Base-by-base conservation (phyloP, 2,113 vertebrate genomes). In the Malurus melanocephalus region DNA sequence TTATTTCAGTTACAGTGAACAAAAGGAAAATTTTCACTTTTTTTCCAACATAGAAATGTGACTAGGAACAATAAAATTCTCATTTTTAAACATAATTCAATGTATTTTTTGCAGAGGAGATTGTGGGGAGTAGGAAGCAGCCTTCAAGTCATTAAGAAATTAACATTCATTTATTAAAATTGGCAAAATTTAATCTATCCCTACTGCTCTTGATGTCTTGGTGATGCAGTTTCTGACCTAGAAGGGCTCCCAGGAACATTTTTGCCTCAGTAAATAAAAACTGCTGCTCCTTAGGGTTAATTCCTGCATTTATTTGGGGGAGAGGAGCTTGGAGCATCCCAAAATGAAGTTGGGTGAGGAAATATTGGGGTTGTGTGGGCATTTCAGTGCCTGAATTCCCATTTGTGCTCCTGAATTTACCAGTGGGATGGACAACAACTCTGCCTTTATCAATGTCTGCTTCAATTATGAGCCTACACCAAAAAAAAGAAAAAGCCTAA, bases 31-130 rank as follows among this genome's bases (percentile, higher is more conserved):
- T 51, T 64, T 27, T 16, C 40, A n/a, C 32, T 20, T 48, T 38
- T 38, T 40, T 56, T 46, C 16, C n/a, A 51, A 1, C 1, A 0
- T 0, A 43, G 27, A 60, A 81, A 60, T 3, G 0, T 9, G 6
- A 21, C 1, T 5, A 24, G 26, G n/a, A 48, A 16, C 15, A 45
- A 19, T 6, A 46, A 40, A 75, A 74, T 43, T 79, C 38, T 79
- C 40, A 32, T 66, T 51, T 23, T 71, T 79, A 13, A 55, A 27
- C 16, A 6, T 4, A 23, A 33, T 56, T 75, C 64, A 6, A 3
- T 35, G 7, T 19, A 7, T 49, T 66, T 51, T 43, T 46, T 28
- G 24, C 38, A 49, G 35, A 78, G 24, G 21, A 64, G 28, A 43
- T 10, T n/a, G 18, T 49, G 61, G 52, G 33, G n/a, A n/a, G 57